These are phyloP conservation scores for Chelonus insularis DNA, from an alignment of 1,140 invertebrate species.

Conservation along the genomic window DNA sequence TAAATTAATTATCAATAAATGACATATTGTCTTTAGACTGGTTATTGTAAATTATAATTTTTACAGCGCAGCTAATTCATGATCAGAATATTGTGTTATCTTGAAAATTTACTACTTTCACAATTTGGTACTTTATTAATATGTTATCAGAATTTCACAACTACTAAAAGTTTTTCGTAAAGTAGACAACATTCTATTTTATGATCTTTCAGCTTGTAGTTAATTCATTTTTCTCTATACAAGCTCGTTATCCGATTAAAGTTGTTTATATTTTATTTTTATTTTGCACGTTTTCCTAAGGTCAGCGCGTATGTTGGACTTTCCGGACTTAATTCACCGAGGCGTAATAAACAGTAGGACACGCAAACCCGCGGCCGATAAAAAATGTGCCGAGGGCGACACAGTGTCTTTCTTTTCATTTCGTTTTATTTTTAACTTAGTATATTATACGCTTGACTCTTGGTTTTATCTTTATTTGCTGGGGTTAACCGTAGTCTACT, in stretches of 20 bases:
- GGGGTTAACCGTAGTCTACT: too few relatives aligned
- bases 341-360: constrained; percentile 21
- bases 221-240: constrained; percentile 7
- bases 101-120: background rate
- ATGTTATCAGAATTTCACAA: background rate
- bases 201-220: constrained; percentile 3
- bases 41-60: too few relatives aligned
- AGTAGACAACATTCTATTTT: background rate
- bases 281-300: background rate
- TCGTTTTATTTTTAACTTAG: background rate
- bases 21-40: too few relatives aligned
- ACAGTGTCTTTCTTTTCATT: background rate
- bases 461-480: too few relatives aligned
- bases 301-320: constrained; percentile 24
- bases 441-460: too few relatives aligned
- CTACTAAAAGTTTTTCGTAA: background rate
- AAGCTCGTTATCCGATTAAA: background rate
- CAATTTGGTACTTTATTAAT: background rate
- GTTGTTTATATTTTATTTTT: background rate
- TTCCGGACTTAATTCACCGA: constrained; percentile 24
- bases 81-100: background rate
- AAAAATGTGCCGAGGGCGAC: background rate
- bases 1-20: too few relatives aligned
- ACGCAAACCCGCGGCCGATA: background rate
- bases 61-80: too few relatives aligned